These are phyloP conservation scores for Brevimyrus niger DNA, from an alignment of 2,113 vertebrate species.

Conservation along the genomic window DNA sequence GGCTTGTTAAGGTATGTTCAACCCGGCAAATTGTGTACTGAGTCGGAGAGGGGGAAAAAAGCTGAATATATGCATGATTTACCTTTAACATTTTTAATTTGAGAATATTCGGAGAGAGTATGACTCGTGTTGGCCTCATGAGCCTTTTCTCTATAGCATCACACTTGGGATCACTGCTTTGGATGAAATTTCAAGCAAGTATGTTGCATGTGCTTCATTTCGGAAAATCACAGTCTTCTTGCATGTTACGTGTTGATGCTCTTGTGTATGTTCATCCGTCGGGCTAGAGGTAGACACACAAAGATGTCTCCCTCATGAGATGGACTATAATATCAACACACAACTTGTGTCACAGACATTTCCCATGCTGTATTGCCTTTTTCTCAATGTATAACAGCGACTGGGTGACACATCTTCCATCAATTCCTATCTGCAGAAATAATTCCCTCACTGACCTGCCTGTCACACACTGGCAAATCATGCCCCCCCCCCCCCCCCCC, in stretches of 20 bases:
- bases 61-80: conserved; percentile 10
- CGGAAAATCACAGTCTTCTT: neutral
- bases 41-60: neutral
- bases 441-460: conserved; percentile 43
- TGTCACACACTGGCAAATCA: conserved; percentile 38
- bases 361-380: conserved; percentile 14
- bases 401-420: conserved; percentile 26
- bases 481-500: neutral
- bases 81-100: neutral
- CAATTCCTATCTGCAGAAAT: conserved; percentile 38
- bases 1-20: conserved; percentile 16
- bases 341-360: conserved; percentile 24
- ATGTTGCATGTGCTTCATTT: neutral
- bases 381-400: conserved; percentile 25
- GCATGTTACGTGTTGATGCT: neutral
- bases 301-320: neutral
- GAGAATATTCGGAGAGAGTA: neutral
- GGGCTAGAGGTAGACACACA: no score
- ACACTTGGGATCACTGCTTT: neutral
- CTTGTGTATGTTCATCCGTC: neutral
- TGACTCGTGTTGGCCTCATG: neutral
- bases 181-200: neutral
- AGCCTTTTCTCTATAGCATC: neutral
- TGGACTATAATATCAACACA: conserved; percentile 10
- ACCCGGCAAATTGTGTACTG: conserved; percentile 6